Conservation (phyloP, 1,140 invertebrate species). For the Brachionus calyciflorus region DNA sequence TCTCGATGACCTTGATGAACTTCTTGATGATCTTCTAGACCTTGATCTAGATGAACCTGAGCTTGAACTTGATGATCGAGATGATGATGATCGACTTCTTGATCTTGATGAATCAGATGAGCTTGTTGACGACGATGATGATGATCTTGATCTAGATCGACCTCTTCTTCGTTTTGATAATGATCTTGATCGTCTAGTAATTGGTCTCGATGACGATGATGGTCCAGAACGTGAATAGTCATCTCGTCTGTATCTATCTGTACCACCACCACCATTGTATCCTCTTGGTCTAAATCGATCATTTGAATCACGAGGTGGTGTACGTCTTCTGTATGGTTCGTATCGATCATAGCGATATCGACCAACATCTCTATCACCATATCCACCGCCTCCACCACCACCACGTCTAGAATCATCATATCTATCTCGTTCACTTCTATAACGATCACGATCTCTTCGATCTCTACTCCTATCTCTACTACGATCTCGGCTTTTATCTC, state of each 20-base stretch:
- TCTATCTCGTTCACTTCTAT: neutral
- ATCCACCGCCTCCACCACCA: neutral
- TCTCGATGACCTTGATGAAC: neutral
- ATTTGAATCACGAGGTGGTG: neutral
- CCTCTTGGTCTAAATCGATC: neutral
- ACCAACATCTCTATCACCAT: neutral
- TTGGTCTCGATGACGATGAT: neutral
- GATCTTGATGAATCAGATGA: neutral
- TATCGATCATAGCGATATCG: neutral
- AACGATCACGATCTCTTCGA: neutral
- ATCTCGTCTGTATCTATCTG: neutral
- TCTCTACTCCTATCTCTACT: neutral
- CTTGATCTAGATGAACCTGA: slow-evolving; percentile 2
- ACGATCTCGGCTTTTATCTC: neutral
- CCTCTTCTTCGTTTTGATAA: neutral
- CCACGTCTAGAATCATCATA: neutral
- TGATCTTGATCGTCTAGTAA: neutral
- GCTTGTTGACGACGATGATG: neutral
- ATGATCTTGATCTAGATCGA: slow-evolving; percentile 13
- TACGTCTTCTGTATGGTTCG: neutral
- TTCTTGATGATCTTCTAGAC: neutral
- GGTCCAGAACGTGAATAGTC: neutral
- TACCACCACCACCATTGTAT: too few relatives aligned
- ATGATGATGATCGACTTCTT: neutral
- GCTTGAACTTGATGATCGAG: neutral